Evolutionary conservation across 2,797 vertebrate genomes (phyloP).

Genomic region (Crypturellus tataupa): DNA sequence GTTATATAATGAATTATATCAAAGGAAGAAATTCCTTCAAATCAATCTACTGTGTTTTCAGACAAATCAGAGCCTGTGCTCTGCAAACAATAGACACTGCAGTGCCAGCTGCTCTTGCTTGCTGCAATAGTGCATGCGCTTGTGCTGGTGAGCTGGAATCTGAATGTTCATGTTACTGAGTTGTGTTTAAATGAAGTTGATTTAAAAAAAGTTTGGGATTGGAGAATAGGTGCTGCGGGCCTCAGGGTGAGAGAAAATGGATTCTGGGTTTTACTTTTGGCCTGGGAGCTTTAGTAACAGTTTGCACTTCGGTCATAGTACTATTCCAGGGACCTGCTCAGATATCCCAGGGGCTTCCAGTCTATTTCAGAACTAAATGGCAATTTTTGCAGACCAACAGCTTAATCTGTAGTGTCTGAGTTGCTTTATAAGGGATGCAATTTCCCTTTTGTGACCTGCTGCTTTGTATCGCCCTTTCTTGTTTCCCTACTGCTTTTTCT

Average conservation of each 20-base stretch:
- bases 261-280: background rate
- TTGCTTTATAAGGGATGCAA: background rate
- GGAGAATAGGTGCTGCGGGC: background rate
- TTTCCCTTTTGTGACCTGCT: background rate
- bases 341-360: background rate
- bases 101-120: conserved; percentile 27
- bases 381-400: background rate
- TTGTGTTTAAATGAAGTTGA: background rate
- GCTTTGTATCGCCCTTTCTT: background rate
- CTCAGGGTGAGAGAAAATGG: background rate
- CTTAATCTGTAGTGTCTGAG: background rate
- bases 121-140: background rate
- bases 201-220: background rate
- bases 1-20: background rate
- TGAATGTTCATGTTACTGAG: background rate
- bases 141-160: background rate
- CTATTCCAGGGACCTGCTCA: background rate
- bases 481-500: background rate
- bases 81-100: background rate
- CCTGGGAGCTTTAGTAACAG: background rate
- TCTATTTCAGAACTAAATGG: background rate
- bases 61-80: background rate
- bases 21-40: background rate
- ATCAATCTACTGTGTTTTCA: background rate
- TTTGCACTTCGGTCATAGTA: rapidly evolving